phyloP scores from a whole-genome alignment of 2,113 vertebrate species.

The Salminus brasiliensis region DNA sequence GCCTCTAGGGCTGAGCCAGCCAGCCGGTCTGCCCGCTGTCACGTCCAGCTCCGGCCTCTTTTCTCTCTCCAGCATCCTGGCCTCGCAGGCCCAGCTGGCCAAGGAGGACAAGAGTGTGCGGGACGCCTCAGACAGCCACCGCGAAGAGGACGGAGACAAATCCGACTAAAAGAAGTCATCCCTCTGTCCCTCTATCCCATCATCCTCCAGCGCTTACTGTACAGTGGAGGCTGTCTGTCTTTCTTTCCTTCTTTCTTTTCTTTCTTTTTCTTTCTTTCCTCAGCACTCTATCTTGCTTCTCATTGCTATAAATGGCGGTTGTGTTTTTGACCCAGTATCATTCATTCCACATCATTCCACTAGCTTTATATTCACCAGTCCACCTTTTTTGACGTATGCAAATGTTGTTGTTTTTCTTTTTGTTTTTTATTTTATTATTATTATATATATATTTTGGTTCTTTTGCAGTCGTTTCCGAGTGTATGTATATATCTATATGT shows the following conservation, averaged over 20 bases:
- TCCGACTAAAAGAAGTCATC: conserved; percentile 89
- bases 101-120: conserved; percentile 96
- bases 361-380: conserved; percentile 44
- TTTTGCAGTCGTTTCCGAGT: conserved; percentile 28
- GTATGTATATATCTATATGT: conserved; percentile 43
- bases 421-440: conserved; percentile 24
- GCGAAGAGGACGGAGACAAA: conserved; percentile 92
- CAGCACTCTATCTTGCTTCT: conserved; percentile 9
- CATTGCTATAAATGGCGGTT: conserved; percentile 31
- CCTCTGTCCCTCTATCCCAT: background rate
- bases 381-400: conserved; percentile 12
- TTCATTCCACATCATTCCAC: conserved; percentile 38
- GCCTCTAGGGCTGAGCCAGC: conserved; percentile 91
- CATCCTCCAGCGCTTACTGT: conserved; percentile 35
- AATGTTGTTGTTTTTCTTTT: conserved; percentile 20
- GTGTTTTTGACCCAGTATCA: conserved; percentile 21
- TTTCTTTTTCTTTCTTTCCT: background rate
- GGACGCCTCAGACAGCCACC: conserved; percentile 83
- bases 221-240: conserved; percentile 36
- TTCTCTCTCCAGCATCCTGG: conserved; percentile 90
- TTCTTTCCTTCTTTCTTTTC: background rate
- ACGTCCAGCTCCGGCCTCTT: conserved; percentile 92
- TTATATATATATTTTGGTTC: conserved; percentile 8
- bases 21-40: conserved; percentile 83
- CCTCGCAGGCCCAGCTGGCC: conserved; percentile 89